Conservation (phyloP, 2,797 vertebrate genomes). For the Poeciliopsis paucimaculata region DNA sequence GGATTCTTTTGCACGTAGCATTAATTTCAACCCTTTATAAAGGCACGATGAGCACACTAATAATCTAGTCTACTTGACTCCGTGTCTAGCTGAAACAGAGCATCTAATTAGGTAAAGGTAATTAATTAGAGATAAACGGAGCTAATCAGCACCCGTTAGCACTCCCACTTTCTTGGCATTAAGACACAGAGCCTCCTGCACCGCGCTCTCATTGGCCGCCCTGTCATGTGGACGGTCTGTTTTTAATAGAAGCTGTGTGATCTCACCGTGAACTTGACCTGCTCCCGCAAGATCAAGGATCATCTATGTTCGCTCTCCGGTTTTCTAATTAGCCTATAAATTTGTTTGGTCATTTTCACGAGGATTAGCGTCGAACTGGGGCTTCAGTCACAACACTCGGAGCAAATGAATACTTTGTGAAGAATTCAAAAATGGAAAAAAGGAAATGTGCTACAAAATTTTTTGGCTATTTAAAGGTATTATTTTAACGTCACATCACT, state of each 20-base stretch:
- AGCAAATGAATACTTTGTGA: background rate
- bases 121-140: constrained; percentile 99
- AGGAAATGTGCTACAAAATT: background rate
- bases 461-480: background rate
- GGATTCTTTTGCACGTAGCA: constrained; percentile 96
- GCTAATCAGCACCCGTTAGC: constrained; percentile 99
- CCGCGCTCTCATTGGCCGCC: constrained; percentile 84
- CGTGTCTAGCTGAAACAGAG: constrained; percentile 95
- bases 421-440: background rate
- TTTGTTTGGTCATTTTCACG: constrained; percentile 10
- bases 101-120: constrained; percentile 99
- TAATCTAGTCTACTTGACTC: constrained; percentile 99
- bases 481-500: background rate
- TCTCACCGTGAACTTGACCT: constrained; percentile 48
- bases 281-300: constrained; percentile 50
- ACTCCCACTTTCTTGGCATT: constrained; percentile 92
- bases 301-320: constrained; percentile 33
- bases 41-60: constrained; percentile 98
- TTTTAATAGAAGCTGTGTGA: constrained; percentile 66
- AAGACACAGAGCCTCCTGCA: constrained; percentile 88
- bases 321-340: constrained; percentile 47
- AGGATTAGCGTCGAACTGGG: background rate
- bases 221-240: constrained; percentile 64
- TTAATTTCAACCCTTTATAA: constrained; percentile 99
- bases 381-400: background rate